These are phyloP conservation scores for Crotalus horridus DNA, from an alignment of 2,113 vertebrate species.

Conservation along the genomic window DNA sequence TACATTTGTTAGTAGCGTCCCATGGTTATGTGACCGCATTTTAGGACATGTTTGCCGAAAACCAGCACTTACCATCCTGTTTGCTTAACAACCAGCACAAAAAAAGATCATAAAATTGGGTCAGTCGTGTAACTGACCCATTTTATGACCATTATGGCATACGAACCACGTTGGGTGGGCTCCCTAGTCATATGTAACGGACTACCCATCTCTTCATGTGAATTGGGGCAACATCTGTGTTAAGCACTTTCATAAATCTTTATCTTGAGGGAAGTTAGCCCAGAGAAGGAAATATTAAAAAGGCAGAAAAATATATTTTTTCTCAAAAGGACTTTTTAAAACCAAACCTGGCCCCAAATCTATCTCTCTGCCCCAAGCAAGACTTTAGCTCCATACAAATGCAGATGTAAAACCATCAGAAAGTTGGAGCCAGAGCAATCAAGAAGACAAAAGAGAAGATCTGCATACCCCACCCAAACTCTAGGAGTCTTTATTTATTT, in stretches of 20 bases:
- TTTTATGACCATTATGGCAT: background rate
- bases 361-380: too few relatives aligned
- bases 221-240: background rate
- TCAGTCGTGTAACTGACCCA: background rate
- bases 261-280: background rate
- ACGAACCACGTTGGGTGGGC: background rate
- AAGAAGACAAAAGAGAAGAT: too few relatives aligned
- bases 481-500: too few relatives aligned
- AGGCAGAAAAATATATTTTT: too few relatives aligned
- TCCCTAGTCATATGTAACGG: background rate
- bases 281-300: too few relatives aligned
- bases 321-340: too few relatives aligned
- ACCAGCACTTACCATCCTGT: background rate
- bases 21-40: background rate
- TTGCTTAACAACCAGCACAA: background rate
- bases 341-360: too few relatives aligned
- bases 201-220: background rate
- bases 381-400: too few relatives aligned
- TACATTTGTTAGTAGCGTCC: too few relatives aligned
- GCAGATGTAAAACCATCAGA: too few relatives aligned
- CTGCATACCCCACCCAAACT: too few relatives aligned
- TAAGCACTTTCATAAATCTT: background rate
- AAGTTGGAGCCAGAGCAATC: too few relatives aligned
- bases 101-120: background rate
- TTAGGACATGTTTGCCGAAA: background rate